Evolutionary conservation across 2,888 invertebrate genomes (phyloP).

Genomic region (Oxytorus armatus): DNA sequence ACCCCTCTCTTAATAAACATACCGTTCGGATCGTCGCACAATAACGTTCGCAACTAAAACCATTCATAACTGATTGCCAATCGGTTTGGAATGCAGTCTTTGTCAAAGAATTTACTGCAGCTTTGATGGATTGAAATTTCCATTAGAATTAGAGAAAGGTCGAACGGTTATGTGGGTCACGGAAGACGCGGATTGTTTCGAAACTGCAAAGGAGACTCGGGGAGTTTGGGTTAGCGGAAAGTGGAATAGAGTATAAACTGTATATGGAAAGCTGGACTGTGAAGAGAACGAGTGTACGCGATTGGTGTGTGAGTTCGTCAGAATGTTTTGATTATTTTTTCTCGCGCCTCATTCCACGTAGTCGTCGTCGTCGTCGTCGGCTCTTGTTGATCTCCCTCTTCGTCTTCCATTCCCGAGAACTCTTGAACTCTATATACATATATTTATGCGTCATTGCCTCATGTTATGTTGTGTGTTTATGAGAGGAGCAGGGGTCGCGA

Average conservation of each 20-base stretch:
- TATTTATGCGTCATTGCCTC: slow-evolving; percentile 3
- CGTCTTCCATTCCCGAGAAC: slow-evolving; percentile 30
- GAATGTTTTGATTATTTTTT: slow-evolving; percentile 65
- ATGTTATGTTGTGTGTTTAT: slow-evolving; percentile 45
- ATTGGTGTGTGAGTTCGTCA: slow-evolving; percentile 51
- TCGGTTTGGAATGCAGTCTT: neutral
- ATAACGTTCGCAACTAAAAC: neutral
- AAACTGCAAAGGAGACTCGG: slow-evolving; percentile 5
- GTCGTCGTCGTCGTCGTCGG: slow-evolving; percentile 47
- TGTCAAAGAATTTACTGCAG: slow-evolving; percentile 4
- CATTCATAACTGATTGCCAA: neutral
- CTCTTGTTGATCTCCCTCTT: slow-evolving; percentile 5
- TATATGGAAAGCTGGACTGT: neutral
- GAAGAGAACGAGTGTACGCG: slow-evolving; percentile 27
- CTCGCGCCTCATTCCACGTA: slow-evolving; percentile 41
- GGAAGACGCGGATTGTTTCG: slow-evolving; percentile 43
- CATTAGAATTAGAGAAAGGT: slow-evolving; percentile 28
- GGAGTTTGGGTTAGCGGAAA: slow-evolving; percentile 23
- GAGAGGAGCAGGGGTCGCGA: slow-evolving; percentile 41
- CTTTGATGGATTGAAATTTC: slow-evolving; percentile 5
- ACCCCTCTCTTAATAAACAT: too few species aligned
- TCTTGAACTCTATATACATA: slow-evolving; percentile 39
- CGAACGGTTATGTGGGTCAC: slow-evolving; percentile 41
- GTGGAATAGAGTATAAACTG: slow-evolving; percentile 8
- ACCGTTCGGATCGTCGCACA: neutral